Base-by-base conservation (phyloP, 1,140 invertebrate species). In the Acromyrmex heyeri region DNA sequence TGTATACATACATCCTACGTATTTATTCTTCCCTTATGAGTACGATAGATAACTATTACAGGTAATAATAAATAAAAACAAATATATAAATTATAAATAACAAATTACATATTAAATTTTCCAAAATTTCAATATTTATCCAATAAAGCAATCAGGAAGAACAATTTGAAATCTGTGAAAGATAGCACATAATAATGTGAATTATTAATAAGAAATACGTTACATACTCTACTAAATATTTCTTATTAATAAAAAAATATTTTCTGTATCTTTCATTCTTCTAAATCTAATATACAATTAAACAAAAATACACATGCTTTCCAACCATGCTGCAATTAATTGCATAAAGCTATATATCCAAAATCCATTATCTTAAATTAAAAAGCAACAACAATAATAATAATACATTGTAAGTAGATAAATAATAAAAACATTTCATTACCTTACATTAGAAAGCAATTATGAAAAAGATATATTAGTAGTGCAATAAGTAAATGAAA, bases 1-100 rank as follows among this genome's bases (percentile, higher is more conserved):
- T 1, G 38, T 4, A 67, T 6, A 57, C 12, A 44, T 1, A 67
- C 12, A 57, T 62, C 44, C 67, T 72, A 70, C 18, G 34, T 72
- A 76, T 27, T 76, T 89, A 14, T 85, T 86, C 69, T 86, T 89
- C 61, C 59, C 44, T 62, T 38, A 61, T 53, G 10, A 1, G 77
- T 83, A 87, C n/a, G 53, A 81, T 78, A 75, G 7, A 61, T 85
- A 79, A 65, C 0, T 34, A 65, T 4, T 30, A 30, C 10, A 34
- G 1, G 30, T 34, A 34, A 34, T 64, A 64, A 65, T 50, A 50
- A 69, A 5, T 34, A 44, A 44, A 44, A 44, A 44, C 7, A 44
- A 44, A 10, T 44, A 44, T 34, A 44, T 44, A 44, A 44, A 8
- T 44, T 10, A 44, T 44, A 44, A 44, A 10, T 44, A 44, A 38